Evolutionary conservation across 2,113 vertebrate genomes (phyloP), one percentile per base, ranked within the genome.

Genomic region (Epinephelus lanceolatus): DNA sequence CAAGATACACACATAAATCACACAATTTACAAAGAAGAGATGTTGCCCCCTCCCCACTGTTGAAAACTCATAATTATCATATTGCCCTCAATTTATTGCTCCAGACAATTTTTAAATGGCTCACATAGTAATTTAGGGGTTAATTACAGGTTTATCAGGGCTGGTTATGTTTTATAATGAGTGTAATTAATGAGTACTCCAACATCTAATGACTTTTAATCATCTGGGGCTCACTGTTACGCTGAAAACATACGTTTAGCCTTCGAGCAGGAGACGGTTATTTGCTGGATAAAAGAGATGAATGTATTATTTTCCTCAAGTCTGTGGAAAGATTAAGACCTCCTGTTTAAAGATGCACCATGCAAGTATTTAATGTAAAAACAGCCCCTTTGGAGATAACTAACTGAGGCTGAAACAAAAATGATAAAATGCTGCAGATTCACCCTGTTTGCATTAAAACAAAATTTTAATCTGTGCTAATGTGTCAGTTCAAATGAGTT

Each of bases 21-120:
- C 51, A 19, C 19, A n/a, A 23, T 37, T 9, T 6, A 21, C 11
- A 27, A 21, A 55, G 30, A 60, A 4, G 42, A 45, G 9, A 45
- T 37, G 6, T 37, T 37, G 42, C 49, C 15, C 49, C 15, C 49
- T 17, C 0, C 5, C 25, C 15, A 0, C 17, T 2, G 23, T 27
- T 1, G 13, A 18, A 21, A 63, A 45, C 6, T 14, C 13, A 23
- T 27, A 45, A 51, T 51, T 18, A 47, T 68, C 0, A 55, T 59
- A 8, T 6, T 12, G 0, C n/a, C 1, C 12, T 60, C 11, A 10
- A 68, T 60, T 78, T 65, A 37, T 30, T 30, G 49, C 19, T 17
- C 25, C 4, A 42, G 2, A 10, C 69, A 53, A 11, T 18, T 66
- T 23, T 60, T 40, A 74, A 42, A 15, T 19, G 21, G 4, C 27